Evolutionary conservation across 2,113 vertebrate species (phyloP).

Genomic region (Gambusia affinis): DNA sequence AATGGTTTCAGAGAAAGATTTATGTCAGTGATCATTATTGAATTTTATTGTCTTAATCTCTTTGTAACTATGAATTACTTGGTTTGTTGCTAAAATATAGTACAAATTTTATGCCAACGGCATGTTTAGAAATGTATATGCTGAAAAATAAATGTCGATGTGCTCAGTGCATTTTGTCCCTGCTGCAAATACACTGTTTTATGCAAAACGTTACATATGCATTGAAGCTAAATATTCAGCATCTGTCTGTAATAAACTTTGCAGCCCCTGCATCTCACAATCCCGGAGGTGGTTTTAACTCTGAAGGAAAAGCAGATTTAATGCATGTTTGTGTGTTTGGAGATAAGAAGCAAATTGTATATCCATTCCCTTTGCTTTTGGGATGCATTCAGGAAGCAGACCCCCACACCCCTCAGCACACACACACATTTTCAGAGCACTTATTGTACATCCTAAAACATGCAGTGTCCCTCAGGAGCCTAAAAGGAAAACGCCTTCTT

Average conservation of each 20-base stretch:
- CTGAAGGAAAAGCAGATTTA: conserved; percentile 39
- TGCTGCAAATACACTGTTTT: background rate
- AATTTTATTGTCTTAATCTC: too few relatives aligned
- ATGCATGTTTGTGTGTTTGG: conserved; percentile 20
- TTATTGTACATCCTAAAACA: conserved; percentile 74
- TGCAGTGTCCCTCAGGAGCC: conserved; percentile 64
- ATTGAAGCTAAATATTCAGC: conserved; percentile 24
- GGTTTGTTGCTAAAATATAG: background rate
- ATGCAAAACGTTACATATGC: background rate
- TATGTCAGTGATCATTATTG: too few relatives aligned
- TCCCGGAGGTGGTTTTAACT: conserved; percentile 54
- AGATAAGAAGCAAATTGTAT: conserved; percentile 31
- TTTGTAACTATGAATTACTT: too few relatives aligned
- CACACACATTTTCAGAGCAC: conserved; percentile 46
- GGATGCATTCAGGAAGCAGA: conserved; percentile 64
- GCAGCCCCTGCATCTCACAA: conserved; percentile 34
- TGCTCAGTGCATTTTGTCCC: background rate
- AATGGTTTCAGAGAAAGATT: too few relatives aligned
- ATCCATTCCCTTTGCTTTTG: conserved; percentile 57
- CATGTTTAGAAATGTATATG: background rate
- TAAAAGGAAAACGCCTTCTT: conserved; percentile 69
- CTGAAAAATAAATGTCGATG: background rate
- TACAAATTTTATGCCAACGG: background rate
- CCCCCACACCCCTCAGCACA: conserved; percentile 40
- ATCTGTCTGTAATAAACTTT: conserved; percentile 8